Evolutionary conservation across 2,888 invertebrate genomes (phyloP).

Genomic region (Tinea semifulvella): DNA sequence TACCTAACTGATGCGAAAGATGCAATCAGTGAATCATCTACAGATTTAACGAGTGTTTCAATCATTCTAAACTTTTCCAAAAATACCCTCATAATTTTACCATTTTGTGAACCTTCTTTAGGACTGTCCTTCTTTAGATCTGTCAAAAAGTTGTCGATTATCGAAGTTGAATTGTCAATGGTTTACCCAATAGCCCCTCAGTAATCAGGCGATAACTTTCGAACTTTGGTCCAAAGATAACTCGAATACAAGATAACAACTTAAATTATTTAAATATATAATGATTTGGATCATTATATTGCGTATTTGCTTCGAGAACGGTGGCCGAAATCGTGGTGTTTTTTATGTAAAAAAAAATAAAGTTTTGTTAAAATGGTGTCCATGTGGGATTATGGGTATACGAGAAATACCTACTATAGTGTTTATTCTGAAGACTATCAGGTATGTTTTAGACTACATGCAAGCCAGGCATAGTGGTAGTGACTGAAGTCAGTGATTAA

Average conservation of each 20-base stretch:
- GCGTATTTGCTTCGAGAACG: conserved; percentile 21
- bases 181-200: conserved; percentile 23
- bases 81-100: too few species aligned
- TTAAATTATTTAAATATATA: conserved; percentile 12
- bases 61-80: too few species aligned
- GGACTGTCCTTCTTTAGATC: too few species aligned
- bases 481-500: too few species aligned
- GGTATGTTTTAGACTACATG: too few species aligned
- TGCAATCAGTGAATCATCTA: too few species aligned
- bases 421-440: conserved; percentile 17
- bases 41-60: too few species aligned
- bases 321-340: not conserved
- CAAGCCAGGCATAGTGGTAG: too few species aligned
- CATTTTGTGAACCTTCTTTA: too few species aligned
- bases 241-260: conserved; percentile 18
- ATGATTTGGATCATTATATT: conserved; percentile 16
- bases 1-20: too few species aligned
- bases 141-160: too few species aligned
- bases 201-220: conserved; percentile 21
- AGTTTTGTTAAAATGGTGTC: conserved; percentile 23
- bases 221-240: conserved; percentile 36
- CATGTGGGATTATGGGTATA: conserved; percentile 22
- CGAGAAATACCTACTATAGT: conserved; percentile 13
- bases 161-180: too few species aligned
- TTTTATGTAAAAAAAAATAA: not conserved